Base-by-base conservation (phyloP, 2,888 invertebrate genomes). In the Hirudinaria manillensis region DNA sequence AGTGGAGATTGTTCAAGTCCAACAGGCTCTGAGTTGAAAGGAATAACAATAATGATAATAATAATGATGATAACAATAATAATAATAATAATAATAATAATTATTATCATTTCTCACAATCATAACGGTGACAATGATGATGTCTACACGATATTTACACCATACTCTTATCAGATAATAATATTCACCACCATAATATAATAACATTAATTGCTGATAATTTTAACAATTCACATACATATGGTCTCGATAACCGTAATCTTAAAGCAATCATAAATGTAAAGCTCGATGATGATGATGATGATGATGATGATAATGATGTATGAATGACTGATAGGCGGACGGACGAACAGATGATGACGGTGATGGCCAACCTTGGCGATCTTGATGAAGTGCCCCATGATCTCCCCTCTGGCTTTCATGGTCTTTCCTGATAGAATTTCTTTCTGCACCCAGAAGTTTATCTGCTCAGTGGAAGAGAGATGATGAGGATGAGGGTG, bases 1-100 rank as follows among this genome's bases (percentile, higher is more conserved):
- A 93, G 85, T 96, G 94, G 79, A 96, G 88, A 88, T 95, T 95
- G 86, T 94, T 94, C 72, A 94, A 88, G 81, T 95, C 94, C 81
- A 92, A 90, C 77, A 96, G 87, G 51, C 29, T 32, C 27, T 55
- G 56, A n/a, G 10, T 21, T 32, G 32, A 56, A 27, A 24, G 56
- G 3, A 6, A 24, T 21, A 32, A 34, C 21, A 29, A 36, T 1
- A 29, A 36, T 45, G 45, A 4, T 38, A 10, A 38, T 38, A 10
- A 38, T 38, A 38, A 38, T 38, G 38, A 38, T 38, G 38, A 38
- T 38, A 10, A 38, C 10, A 10, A 38, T 38, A 10, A 38, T 38
- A 10, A 38, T 38, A 10, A 38, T 56, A 6, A 56, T 56, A 6
- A 56, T 56, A 16, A 56, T 56, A 16, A 56, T 56, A 16, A 56